Conservation (phyloP, 1,140 invertebrate species). For the Periplaneta americana region DNA sequence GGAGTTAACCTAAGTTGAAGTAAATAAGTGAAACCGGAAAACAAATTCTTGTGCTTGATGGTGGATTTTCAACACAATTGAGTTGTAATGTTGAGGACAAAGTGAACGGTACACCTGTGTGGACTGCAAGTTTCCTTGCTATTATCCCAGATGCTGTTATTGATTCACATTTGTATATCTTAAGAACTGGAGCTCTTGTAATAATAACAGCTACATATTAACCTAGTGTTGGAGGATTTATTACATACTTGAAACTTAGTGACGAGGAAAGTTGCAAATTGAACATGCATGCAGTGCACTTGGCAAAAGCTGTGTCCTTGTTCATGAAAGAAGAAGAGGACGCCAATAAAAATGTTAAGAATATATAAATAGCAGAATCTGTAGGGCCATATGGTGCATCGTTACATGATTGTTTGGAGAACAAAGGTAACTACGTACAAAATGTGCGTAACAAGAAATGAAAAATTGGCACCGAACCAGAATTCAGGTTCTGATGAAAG, state of each 20-base stretch:
- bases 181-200: slow-evolving; percentile 74
- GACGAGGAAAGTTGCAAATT: slow-evolving; percentile 56
- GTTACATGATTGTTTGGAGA: slow-evolving; percentile 84
- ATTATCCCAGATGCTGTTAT: slow-evolving; percentile 65
- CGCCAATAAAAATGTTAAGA: too few species aligned
- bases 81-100: slow-evolving; percentile 59
- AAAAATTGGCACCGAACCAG: slow-evolving; percentile 75
- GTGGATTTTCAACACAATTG: slow-evolving; percentile 72
- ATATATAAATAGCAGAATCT: slow-evolving; percentile 71
- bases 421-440: slow-evolving; percentile 75
- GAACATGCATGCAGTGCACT: slow-evolving; percentile 59
- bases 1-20: too few species aligned
- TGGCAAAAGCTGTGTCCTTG: slow-evolving; percentile 56
- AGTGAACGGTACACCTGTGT: slow-evolving; percentile 53
- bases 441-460: slow-evolving; percentile 54
- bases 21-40: too few species aligned
- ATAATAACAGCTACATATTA: slow-evolving; percentile 87
- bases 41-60: slow-evolving; percentile 67
- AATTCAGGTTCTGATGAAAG: slow-evolving; percentile 65
- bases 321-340: slow-evolving; percentile 53
- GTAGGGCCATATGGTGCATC: slow-evolving; percentile 87
- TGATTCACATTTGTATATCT: slow-evolving; percentile 69
- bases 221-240: slow-evolving; percentile 72
- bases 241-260: slow-evolving; percentile 57
- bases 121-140: slow-evolving; percentile 71